Conservation (phyloP, 1,140 invertebrate species). For the Helicoverpa zea region DNA sequence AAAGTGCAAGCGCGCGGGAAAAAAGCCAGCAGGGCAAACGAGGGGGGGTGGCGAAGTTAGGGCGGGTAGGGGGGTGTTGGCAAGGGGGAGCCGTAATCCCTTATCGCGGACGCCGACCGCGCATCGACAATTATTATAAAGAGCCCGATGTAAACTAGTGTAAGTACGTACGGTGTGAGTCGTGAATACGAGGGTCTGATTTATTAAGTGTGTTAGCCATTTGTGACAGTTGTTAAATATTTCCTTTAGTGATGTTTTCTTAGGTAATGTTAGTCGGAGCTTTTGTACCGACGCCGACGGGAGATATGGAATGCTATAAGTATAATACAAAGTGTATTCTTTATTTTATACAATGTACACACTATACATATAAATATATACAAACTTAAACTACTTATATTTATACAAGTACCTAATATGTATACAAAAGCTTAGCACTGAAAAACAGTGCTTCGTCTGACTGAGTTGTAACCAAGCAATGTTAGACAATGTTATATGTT, state of each 20-base stretch:
- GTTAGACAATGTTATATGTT: too few relatives aligned
- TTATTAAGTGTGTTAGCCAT: slow-evolving; percentile 34
- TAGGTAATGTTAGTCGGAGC: too few relatives aligned
- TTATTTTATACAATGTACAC: too few relatives aligned
- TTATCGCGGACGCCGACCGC: slow-evolving; percentile 76
- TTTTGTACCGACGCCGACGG: too few relatives aligned
- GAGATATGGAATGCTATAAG: too few relatives aligned
- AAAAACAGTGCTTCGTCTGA: too few relatives aligned
- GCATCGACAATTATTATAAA: slow-evolving; percentile 80
- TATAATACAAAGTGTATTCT: too few relatives aligned
- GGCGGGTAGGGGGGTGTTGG: slow-evolving; percentile 42
- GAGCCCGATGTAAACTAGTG: slow-evolving; percentile 70
- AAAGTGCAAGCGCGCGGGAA: slow-evolving; percentile 79
- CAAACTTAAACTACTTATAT: too few relatives aligned
- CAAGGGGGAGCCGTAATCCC: slow-evolving; percentile 67
- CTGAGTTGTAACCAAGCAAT: too few relatives aligned
- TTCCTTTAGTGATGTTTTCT: not conserved
- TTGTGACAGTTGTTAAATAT: slow-evolving; percentile 28
- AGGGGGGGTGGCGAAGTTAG: slow-evolving; percentile 54
- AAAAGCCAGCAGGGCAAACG: slow-evolving; percentile 69
- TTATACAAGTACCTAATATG: too few relatives aligned
- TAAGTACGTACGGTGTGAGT: slow-evolving; percentile 52
- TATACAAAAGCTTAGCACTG: too few relatives aligned
- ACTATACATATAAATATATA: too few relatives aligned
- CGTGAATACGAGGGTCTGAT: slow-evolving; percentile 28